Base-by-base conservation (phyloP, 2,888 invertebrate genomes). In the Mimas tiliae region DNA sequence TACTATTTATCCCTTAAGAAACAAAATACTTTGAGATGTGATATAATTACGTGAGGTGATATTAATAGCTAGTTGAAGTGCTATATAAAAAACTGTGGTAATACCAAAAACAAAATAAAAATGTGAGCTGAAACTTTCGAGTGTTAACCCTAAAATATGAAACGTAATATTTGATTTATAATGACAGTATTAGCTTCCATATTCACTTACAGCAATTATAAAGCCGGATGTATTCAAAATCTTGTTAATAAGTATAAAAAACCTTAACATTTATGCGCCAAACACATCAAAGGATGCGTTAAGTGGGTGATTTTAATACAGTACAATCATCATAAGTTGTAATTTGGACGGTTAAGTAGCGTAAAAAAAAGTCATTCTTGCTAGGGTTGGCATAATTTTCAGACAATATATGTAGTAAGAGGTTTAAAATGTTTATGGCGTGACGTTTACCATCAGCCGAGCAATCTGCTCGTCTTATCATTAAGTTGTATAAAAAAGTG, bases 341-440 rank as follows among this genome's bases (percentile, higher is more conserved):
- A 73, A 77, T 77, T 74, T 72, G 76, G 71, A 67, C 71, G 66
- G 72, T 45, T 69, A 70, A 75, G 66, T 72, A 66, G 69, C 69
- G 73, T 70, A 75, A 78, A 77, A 38, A 75, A 76, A 77, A 68
- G 72, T 69, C 69, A 33, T 47, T 27, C 27, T 33, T 48, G 33
- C 1, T 47, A 63, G 62, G 62, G 62, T 19, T 63, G 27, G 8
- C 38, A 42, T 6, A 42, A 42, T 42, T 7, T n/a, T 42, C 42
- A 7, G 42, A 42, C 42, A n/a, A n/a, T n/a, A n/a, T 27, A 27
- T 27, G 27, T 27, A 27, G 27, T 27, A 27, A 27, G 27, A 3
- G 27, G 27, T 27, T 27, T 27, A 27, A 3, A 4, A 27, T 27
- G 27, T 27, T 27, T 27, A 27, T 27, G 4, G 27, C 2, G n/a